These are phyloP conservation scores for Tylochromis polylepis DNA, from an alignment of 2,113 vertebrate genomes.

Conservation along the genomic window DNA sequence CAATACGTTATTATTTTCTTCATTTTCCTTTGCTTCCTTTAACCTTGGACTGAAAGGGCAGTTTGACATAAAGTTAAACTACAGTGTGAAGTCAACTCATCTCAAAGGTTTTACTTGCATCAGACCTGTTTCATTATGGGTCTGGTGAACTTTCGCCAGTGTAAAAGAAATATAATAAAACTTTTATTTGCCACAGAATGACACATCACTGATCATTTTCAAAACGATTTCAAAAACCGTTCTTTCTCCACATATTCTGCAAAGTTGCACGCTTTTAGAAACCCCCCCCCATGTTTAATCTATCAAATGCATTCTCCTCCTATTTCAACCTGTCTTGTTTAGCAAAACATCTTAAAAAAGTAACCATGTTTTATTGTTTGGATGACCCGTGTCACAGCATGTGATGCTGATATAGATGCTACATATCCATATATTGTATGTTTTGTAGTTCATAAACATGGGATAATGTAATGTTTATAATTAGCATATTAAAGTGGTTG, in stretches of 20 bases:
- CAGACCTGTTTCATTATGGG: slow-evolving; percentile 54
- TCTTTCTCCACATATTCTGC: background rate
- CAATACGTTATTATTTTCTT: background rate
- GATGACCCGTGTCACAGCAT: background rate
- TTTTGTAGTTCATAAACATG: background rate
- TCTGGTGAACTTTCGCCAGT: slow-evolving; percentile 13
- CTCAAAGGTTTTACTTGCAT: slow-evolving; percentile 36
- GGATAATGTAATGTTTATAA: background rate
- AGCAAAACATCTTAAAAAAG: background rate
- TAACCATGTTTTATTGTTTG: background rate
- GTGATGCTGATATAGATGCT: background rate
- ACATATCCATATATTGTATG: background rate
- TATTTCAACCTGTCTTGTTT: background rate
- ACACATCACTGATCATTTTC: background rate
- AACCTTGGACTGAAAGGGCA: slow-evolving; percentile 31
- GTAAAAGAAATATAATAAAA: slow-evolving; percentile 20
- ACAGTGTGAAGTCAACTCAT: slow-evolving; percentile 41
- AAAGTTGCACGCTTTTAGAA: background rate
- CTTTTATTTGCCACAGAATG: background rate
- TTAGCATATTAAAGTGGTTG: background rate
- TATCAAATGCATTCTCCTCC: background rate
- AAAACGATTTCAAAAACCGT: background rate
- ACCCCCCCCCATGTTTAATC: background rate
- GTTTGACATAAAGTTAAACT: slow-evolving; percentile 11
- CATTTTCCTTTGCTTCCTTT: slow-evolving; percentile 11